Evolutionary conservation across 2,797 vertebrate species (phyloP), one percentile per base, ranked within the genome.

Genomic region (Etheostoma nigrum): DNA sequence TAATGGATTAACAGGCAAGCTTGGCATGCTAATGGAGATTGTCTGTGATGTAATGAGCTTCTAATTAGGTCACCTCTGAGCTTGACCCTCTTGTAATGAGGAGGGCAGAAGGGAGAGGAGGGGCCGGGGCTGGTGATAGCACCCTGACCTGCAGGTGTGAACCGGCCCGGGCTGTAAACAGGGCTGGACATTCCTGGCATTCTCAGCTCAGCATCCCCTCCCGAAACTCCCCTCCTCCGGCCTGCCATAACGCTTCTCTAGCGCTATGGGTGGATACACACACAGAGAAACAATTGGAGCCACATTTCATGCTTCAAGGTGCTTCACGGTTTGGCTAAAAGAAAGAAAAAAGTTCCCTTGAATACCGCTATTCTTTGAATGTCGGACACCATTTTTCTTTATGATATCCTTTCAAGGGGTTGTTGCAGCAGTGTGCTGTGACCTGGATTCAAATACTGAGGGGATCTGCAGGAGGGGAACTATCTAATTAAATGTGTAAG

Each of bases 41-140:
- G 95, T 96, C 96, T 96, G 94, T 95, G 95, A 95, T 97, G 96
- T 97, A 97, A 97, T 97, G 96, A 98, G 96, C 95, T 97, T 98
- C 97, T 97, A 97, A 98, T 98, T 97, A 97, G 96, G 96, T 97
- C 95, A 95, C 95, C 94, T 96, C 93, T 94, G 95, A 96, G 96
- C 96, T 96, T 97, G 97, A 98, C 96, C 96, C 95, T 95, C 94
- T 95, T 95, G 95, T 96, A 96, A 96, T 95, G 94, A 95, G 95
- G 92, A 91, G 86, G 87, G 76, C 81, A 88, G 84, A 79, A 83
- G 82, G 83, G 88, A 88, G 92, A 83, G 88, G 88, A 88, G 90
- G 90, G 91, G 89, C 84, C 62, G 78, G 84, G 86, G 88, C 85
- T 89, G 92, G 95, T 95, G 93, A 96, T 94, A 94, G 94, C 92